Evolutionary conservation across 2,888 invertebrate genomes (phyloP).

Genomic region (Cryptosula pallasiana): DNA sequence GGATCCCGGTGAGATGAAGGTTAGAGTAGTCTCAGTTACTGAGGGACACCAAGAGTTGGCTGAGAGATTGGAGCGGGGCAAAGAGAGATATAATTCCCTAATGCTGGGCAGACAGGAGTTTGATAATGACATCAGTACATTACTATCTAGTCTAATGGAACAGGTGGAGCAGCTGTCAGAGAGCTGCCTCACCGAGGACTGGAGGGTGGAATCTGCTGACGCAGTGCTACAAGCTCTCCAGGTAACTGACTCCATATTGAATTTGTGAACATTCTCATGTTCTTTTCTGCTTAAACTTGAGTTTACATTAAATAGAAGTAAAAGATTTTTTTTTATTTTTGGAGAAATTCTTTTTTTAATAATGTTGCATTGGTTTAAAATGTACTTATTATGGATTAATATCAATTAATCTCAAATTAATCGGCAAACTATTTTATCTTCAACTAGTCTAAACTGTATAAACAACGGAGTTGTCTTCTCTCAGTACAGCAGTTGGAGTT

Average conservation of each 20-base stretch:
- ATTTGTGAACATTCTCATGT: too few relatives aligned
- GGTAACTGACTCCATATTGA: neutral
- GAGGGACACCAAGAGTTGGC: neutral
- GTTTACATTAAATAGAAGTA: too few relatives aligned
- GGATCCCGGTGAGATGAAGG: conserved; percentile 4
- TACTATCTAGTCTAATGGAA: neutral
- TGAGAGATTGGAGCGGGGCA: neutral
- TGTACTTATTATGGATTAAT: too few relatives aligned
- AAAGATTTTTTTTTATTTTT: too few relatives aligned
- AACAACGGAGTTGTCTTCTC: too few relatives aligned
- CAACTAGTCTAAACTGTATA: too few relatives aligned
- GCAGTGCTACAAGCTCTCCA: conserved; percentile 14
- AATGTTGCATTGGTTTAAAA: too few relatives aligned
- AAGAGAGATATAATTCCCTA: neutral
- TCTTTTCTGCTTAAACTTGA: too few relatives aligned
- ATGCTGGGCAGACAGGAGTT: neutral
- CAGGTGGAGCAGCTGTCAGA: conserved; percentile 9
- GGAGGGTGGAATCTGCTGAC: conserved; percentile 13
- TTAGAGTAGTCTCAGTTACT: neutral
- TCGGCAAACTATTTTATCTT: too few relatives aligned
- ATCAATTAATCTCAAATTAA: too few relatives aligned
- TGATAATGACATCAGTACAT: neutral
- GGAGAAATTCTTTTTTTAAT: too few relatives aligned
- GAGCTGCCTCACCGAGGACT: conserved; percentile 16
- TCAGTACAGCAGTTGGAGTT: too few relatives aligned